Evolutionary conservation across 2,888 invertebrate species (phyloP), one percentile per base, ranked within the genome.

Genomic region (Synanthedon tipuliformis): DNA sequence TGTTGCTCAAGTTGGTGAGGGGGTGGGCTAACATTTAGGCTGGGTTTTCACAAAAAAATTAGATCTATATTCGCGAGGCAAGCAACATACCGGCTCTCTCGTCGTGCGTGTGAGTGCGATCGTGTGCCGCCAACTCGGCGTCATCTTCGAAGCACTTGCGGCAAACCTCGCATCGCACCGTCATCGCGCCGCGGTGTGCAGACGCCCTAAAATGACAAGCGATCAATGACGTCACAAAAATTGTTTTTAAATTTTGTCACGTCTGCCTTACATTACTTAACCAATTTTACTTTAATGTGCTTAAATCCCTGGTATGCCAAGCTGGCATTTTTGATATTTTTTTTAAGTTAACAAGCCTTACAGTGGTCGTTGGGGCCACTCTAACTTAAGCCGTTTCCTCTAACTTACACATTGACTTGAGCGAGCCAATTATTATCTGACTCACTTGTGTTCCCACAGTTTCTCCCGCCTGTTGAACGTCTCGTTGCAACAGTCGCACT

Each of bases 91-190:
- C 83, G 4, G 81, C 81, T 18, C 81, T 58, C 53, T 88, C 88
- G 60, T 87, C 85, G 0, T 69, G 69, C 0, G 88, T 82, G 65
- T 88, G 88, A 0, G 68, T 62, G 13, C 65, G 65, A 2, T 72
- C 71, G 56, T 88, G 88, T 3, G 70, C 75, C 0, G 75, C 75
- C 0, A 88, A 54, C 51, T 87, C 87, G 0, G 78, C 72, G 55
- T 88, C 88, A 53, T 86, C 86, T 55, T 88, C 88, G 65, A 88
- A 88, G 58, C 88, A 85, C 51, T 81, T 76, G 40, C 81, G 71
- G 59, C 88, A 88, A 1, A 87, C 87, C n/a, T 77, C 77, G 55
- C 88, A 88, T 0, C 86, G 77, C 0, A 85, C 82, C n/a, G 86
- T 87, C 84, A 88, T 81, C 1, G 82, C 64, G 56, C 87, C 88